Evolutionary conservation across 2,113 vertebrate genomes (phyloP), one percentile per base, ranked within the genome.

Genomic region (Pomatorhinus ruficollis): DNA sequence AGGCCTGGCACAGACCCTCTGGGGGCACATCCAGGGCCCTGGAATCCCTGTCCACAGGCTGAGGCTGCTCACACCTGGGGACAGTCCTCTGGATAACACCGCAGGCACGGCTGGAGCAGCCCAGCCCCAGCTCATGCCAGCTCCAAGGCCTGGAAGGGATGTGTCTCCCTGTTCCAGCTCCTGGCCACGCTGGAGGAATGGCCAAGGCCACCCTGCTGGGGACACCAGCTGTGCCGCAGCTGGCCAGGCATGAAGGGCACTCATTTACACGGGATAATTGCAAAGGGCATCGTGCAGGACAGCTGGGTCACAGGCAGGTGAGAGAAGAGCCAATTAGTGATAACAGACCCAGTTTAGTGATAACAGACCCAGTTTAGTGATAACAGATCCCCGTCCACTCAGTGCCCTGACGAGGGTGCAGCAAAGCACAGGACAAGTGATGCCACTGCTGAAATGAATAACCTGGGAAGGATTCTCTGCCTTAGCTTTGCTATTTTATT

Each of bases 391-490:
- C 56, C 9, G 12, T 65, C 59, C 7, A 0, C 31, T 52, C 47
- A 19, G 4, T 4, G 4, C 6, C 50, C 2, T 0, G 30, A 25
- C 2, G 0, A 2, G 14, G 40, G 54, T 14, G 17, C 47, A 68
- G 71, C 23, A 21, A 15, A 70, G 42, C 8, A 2, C 27, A 23
- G 64, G 28, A 89, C 47, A 74, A 90, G 66, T 0, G 0, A 63
- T 74, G 42, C 39, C n/a, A 10, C 17, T 8, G 28, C 66, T 87
- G 3, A 54, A 79, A 18, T 13, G 5, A 77, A 56, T 49, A 63
- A 86, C 13, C 27, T 53, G 47, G 25, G 49, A 45, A 21, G 42
- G 56, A 66, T 63, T 42, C 42, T 50, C 61, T 87, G 61, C 52
- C 64, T 44, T 3, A 45, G 80, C 33, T 53, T 78, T 66, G 56